Conservation (phyloP, 2,797 vertebrate species). For the Pseudopleuronectes americanus region DNA sequence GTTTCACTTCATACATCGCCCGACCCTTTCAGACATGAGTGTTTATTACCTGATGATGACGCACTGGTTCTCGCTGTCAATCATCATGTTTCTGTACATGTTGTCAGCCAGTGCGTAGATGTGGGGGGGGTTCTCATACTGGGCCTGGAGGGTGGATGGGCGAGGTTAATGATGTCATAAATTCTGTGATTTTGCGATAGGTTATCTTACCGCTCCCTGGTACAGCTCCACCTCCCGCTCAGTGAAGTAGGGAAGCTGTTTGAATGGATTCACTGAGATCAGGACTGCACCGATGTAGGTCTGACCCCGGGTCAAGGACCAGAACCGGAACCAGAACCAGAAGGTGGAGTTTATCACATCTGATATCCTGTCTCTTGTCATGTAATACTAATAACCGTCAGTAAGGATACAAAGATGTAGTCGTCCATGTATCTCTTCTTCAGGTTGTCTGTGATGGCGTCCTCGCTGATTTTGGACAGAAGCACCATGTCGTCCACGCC, state of each 20-base stretch:
- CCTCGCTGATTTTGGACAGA: slow-evolving; percentile 87
- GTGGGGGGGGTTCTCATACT: slow-evolving; percentile 88
- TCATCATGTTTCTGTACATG: slow-evolving; percentile 89
- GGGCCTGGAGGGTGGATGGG: slow-evolving; percentile 72
- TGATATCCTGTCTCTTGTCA: neutral
- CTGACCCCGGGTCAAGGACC: slow-evolving; percentile 71
- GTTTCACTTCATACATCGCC: too few relatives aligned
- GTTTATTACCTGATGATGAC: slow-evolving; percentile 85
- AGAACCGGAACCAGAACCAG: slow-evolving; percentile 6
- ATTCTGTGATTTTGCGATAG: neutral
- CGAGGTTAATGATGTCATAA: neutral
- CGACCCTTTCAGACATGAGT: neutral
- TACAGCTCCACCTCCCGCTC: slow-evolving; percentile 87
- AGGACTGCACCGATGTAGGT: slow-evolving; percentile 87
- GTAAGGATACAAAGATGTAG: slow-evolving; percentile 84
- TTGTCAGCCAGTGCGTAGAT: slow-evolving; percentile 86
- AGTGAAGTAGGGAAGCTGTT: slow-evolving; percentile 87
- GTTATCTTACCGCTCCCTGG: slow-evolving; percentile 84
- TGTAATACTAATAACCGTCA: neutral
- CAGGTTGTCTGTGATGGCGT: slow-evolving; percentile 89
- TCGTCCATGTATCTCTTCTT: slow-evolving; percentile 89
- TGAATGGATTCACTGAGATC: slow-evolving; percentile 89
- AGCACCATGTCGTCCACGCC: slow-evolving; percentile 91
- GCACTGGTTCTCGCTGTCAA: slow-evolving; percentile 86
- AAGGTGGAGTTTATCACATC: too few relatives aligned